phyloP scores from a whole-genome alignment of 2,888 invertebrate genomes.

The Drosophila mettleri region DNA sequence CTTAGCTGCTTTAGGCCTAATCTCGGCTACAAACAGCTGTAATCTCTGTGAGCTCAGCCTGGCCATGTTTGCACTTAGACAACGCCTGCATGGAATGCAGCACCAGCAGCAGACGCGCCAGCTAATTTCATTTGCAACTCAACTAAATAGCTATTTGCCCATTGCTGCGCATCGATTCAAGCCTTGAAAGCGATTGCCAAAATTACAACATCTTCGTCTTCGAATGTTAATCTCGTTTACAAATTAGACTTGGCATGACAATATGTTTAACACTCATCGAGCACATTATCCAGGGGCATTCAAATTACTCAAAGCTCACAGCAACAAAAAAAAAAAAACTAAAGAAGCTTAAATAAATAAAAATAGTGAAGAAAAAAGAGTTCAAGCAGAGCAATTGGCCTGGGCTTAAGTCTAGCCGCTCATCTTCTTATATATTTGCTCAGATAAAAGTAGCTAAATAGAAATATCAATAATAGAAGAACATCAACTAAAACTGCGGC shows the following conservation, averaged over 20 bases:
- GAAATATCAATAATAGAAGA: constrained; percentile 59
- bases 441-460: constrained; percentile 63
- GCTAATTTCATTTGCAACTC: constrained; percentile 32
- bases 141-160: constrained; percentile 46
- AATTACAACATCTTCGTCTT: constrained; percentile 54
- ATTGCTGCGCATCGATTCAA: constrained; percentile 56
- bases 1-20: constrained; percentile 54
- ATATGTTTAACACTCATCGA: constrained; percentile 71
- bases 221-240: constrained; percentile 68
- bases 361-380: constrained; percentile 21
- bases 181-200: constrained; percentile 70
- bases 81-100: constrained; percentile 41
- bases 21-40: constrained; percentile 41
- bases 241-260: constrained; percentile 72
- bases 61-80: constrained; percentile 30
- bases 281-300: constrained; percentile 44
- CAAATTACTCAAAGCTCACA: constrained; percentile 18
- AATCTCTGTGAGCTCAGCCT: constrained; percentile 36
- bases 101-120: constrained; percentile 7
- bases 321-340: constrained; percentile 10
- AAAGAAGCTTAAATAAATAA: constrained; percentile 19
- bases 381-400: constrained; percentile 31
- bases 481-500: constrained; percentile 3
- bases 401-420: constrained; percentile 20
- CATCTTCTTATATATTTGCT: constrained; percentile 51